phyloP scores from a whole-genome alignment of 1,140 invertebrate genomes.

The Cherax quadricarinatus region DNA sequence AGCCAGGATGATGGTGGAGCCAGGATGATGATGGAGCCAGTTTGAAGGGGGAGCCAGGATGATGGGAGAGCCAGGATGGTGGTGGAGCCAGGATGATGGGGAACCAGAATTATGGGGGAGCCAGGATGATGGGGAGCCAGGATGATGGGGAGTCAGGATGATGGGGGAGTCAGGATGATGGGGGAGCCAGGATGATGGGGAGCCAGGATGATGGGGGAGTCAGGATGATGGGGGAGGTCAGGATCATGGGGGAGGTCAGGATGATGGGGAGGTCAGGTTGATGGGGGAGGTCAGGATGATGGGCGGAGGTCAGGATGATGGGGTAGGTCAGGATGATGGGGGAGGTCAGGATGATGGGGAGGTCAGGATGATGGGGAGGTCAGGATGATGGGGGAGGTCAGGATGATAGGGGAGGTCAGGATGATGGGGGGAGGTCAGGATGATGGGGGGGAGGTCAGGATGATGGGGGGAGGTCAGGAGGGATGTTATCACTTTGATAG shows the following conservation, averaged over 20 bases:
- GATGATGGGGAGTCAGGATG: not conserved
- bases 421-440: not conserved
- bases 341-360: not conserved
- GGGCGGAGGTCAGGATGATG: not conserved
- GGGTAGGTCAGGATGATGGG: not conserved
- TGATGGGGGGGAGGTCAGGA: not conserved
- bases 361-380: not conserved
- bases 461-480: not conserved
- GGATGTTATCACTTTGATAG: too few relatives aligned
- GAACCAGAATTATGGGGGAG: too few relatives aligned
- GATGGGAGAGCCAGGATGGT: too few relatives aligned
- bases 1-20: too few relatives aligned
- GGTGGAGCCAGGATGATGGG: too few relatives aligned
- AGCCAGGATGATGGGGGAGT: not conserved
- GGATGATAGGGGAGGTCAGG: too few relatives aligned
- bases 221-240: not conserved
- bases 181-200: not conserved
- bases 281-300: not conserved
- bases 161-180: not conserved
- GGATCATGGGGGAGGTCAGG: not conserved
- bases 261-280: not conserved
- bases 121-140: not conserved
- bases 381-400: too few relatives aligned
- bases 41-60: too few relatives aligned
- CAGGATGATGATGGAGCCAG: too few relatives aligned